These are phyloP conservation scores for Philaethria dido DNA, from an alignment of 2,888 invertebrate genomes.

Conservation along the genomic window DNA sequence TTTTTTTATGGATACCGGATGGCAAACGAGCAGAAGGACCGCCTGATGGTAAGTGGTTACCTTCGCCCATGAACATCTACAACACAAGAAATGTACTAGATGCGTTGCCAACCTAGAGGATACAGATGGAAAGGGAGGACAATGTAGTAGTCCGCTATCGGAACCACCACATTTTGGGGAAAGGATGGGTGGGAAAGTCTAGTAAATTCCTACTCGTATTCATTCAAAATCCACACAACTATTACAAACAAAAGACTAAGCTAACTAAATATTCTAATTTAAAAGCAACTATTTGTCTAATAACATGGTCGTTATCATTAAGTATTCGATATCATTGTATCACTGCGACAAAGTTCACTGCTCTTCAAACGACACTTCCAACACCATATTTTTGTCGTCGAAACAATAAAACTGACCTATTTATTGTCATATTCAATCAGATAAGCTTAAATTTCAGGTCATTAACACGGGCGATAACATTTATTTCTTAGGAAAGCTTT, in stretches of 20 bases:
- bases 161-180: too few relatives aligned
- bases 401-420: conserved; percentile 76
- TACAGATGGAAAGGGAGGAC: too few relatives aligned
- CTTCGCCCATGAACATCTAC: too few relatives aligned
- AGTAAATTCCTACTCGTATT: not conserved
- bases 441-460: conserved; percentile 72
- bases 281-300: not conserved
- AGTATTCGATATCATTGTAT: conserved; percentile 42
- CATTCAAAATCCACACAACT: not conserved
- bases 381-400: conserved; percentile 65
- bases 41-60: too few relatives aligned
- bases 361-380: conserved; percentile 55
- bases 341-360: conserved; percentile 54
- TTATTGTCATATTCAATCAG: conserved; percentile 69
- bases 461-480: conserved; percentile 68
- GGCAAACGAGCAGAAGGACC: too few relatives aligned
- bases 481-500: conserved; percentile 39
- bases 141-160: too few relatives aligned
- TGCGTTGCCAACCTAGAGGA: too few relatives aligned
- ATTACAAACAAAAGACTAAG: not conserved
- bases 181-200: too few relatives aligned
- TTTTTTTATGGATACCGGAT: too few relatives aligned
- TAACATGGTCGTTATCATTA: conserved; percentile 23
- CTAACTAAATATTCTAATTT: not conserved
- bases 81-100: too few relatives aligned